Evolutionary conservation across 2,797 vertebrate species (phyloP).

Genomic region (Garrulus glandarius): DNA sequence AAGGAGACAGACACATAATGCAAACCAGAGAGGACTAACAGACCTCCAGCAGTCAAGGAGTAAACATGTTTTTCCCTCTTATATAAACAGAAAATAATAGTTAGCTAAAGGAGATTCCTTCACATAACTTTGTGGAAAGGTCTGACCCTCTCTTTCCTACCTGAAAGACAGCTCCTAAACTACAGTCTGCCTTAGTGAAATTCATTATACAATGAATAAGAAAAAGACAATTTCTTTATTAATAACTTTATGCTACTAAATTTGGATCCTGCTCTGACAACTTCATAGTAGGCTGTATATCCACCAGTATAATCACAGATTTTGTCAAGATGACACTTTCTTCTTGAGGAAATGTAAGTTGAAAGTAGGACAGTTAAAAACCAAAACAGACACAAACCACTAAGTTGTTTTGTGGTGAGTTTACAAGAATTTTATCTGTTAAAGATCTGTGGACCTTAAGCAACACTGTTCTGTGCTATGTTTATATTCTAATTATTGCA

Average conservation of each 20-base stretch:
- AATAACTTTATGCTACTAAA: background rate
- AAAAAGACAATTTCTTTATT: background rate
- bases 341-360: background rate
- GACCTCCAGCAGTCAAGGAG: background rate
- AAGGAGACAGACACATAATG: background rate
- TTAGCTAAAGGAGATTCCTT: background rate
- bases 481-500: background rate
- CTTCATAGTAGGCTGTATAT: background rate
- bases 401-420: background rate
- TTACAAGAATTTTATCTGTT: background rate
- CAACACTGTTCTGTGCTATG: background rate
- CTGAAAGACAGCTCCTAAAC: background rate
- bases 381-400: background rate
- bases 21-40: background rate
- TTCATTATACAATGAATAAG: background rate
- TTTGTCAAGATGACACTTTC: background rate
- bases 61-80: background rate
- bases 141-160: background rate
- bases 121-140: background rate
- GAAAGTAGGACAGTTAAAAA: background rate
- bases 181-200: background rate
- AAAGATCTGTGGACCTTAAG: background rate
- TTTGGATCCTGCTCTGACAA: background rate
- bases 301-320: background rate
- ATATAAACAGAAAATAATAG: background rate